These are phyloP conservation scores for Diorhabda sublineata DNA, from an alignment of 1,140 invertebrate species.

Conservation along the genomic window DNA sequence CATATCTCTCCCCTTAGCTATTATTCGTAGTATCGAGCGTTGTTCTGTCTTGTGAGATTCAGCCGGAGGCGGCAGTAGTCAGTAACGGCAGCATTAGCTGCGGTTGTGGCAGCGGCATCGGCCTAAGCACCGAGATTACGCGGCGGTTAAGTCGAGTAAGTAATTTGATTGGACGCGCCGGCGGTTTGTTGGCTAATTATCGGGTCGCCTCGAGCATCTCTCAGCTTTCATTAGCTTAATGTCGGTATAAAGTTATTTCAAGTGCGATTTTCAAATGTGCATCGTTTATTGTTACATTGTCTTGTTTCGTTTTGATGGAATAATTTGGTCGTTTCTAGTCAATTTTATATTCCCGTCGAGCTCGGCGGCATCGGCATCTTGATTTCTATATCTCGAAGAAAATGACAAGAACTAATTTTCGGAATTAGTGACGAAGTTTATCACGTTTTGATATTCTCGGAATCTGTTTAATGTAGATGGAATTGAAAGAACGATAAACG, in stretches of 20 bases:
- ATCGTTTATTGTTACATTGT: constrained; percentile 16
- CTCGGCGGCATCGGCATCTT: not conserved
- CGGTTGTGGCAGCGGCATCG: constrained; percentile 2
- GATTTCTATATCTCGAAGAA: not conserved
- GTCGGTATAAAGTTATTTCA: constrained; percentile 21
- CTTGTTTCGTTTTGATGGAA: not conserved
- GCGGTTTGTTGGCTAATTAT: constrained; percentile 42
- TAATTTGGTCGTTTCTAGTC: not conserved
- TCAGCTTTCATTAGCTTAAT: constrained; percentile 39
- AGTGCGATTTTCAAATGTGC: constrained; percentile 11
- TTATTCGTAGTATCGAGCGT: not conserved
- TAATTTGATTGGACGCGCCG: constrained; percentile 35
- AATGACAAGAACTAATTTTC: not conserved
- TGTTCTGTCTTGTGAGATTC: not conserved
- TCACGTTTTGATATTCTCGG: not conserved
- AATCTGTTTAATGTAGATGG: not conserved
- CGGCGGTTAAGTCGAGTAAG: constrained; percentile 24
- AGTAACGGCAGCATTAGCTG: not conserved
- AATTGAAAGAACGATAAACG: not conserved
- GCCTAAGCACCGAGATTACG: constrained; percentile 12
- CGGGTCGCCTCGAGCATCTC: constrained; percentile 35
- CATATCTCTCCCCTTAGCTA: not conserved
- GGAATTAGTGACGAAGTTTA: not conserved
- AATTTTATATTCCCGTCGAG: not conserved
- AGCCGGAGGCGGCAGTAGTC: not conserved